phyloP scores from a whole-genome alignment of 2,888 invertebrate species.

The Hirtodrosophila alboralis region DNA sequence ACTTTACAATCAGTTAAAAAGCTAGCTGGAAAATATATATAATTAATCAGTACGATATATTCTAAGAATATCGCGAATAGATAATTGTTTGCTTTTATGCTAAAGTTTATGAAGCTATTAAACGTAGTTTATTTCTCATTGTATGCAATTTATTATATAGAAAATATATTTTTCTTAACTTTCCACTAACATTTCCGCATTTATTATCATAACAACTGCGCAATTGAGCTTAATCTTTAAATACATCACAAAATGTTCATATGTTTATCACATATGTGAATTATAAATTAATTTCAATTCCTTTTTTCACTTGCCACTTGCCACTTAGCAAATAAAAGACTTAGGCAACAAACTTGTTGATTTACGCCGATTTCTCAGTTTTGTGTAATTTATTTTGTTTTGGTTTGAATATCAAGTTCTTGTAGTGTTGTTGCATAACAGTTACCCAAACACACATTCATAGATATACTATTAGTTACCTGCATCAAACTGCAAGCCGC shows the following conservation, averaged over 20 bases:
- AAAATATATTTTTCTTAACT: background rate
- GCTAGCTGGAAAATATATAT: too few species aligned
- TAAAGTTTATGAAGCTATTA: too few species aligned
- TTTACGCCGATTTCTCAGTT: constrained; percentile 13
- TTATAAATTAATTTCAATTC: constrained; percentile 13
- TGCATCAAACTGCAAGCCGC: constrained; percentile 39
- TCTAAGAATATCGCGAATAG: too few species aligned
- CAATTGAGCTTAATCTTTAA: constrained; percentile 5
- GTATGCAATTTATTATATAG: background rate
- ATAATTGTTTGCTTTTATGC: too few species aligned
- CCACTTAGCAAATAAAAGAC: constrained; percentile 58
- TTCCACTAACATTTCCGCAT: constrained; percentile 18
- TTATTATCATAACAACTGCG: constrained; percentile 8
- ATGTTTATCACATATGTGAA: constrained; percentile 8
- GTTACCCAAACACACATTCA: background rate
- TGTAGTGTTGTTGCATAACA: constrained; percentile 55
- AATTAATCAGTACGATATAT: too few species aligned
- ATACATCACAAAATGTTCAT: constrained; percentile 4
- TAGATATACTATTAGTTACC: constrained; percentile 37
- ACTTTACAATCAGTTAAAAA: too few species aligned
- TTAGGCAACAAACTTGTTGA: constrained; percentile 65
- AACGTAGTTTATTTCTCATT: too few species aligned
- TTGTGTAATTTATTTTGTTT: constrained; percentile 27
- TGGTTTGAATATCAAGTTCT: constrained; percentile 76
- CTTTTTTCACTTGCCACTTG: constrained; percentile 26